A percentile compares a stretch with the other conserved stretches of the same genome.
phyloP scores from a whole-genome alignment of 2,797 vertebrate genomes.

The Artibeus jamaicensis region DNA sequence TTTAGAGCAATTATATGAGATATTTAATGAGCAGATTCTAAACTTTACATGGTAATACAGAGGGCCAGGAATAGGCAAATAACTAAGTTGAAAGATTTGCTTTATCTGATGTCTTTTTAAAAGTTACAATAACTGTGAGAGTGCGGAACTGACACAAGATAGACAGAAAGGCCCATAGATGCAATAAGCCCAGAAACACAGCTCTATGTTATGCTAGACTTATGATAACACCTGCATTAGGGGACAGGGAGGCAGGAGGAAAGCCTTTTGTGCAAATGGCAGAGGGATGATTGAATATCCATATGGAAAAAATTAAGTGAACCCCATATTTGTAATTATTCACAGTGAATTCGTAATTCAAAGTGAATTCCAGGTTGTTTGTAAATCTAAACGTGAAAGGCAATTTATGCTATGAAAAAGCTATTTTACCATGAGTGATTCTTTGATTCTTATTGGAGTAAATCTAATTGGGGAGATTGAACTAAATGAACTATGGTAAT shows the following conservation, averaged over 20 bases:
- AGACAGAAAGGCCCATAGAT: fast-evolving
- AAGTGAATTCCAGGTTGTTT: constrained; percentile 8
- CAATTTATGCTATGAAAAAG: constrained; percentile 36
- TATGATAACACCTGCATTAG: fast-evolving
- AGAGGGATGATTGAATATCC: not conserved
- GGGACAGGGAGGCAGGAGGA: not conserved
- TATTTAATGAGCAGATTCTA: not conserved
- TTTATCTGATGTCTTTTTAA: not conserved
- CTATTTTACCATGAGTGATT: constrained; percentile 46
- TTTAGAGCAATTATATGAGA: not conserved
- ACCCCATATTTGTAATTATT: constrained; percentile 26
- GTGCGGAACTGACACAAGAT: no score
- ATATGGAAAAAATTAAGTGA: not conserved
- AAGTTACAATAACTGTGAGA: not conserved
- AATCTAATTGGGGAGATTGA: constrained; percentile 60
- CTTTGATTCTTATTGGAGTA: constrained; percentile 63
- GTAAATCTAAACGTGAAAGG: constrained; percentile 12
- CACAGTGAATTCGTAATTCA: no score
- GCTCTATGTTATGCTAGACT: not conserved
- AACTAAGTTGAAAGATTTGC: not conserved
- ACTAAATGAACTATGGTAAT: constrained; percentile 68
- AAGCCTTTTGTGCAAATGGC: not conserved
- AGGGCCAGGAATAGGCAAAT: not conserved
- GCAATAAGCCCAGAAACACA: not conserved
- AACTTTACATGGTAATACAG: not conserved